Conservation (phyloP, 2,888 invertebrate genomes). For the Andricus quercusramuli region DNA sequence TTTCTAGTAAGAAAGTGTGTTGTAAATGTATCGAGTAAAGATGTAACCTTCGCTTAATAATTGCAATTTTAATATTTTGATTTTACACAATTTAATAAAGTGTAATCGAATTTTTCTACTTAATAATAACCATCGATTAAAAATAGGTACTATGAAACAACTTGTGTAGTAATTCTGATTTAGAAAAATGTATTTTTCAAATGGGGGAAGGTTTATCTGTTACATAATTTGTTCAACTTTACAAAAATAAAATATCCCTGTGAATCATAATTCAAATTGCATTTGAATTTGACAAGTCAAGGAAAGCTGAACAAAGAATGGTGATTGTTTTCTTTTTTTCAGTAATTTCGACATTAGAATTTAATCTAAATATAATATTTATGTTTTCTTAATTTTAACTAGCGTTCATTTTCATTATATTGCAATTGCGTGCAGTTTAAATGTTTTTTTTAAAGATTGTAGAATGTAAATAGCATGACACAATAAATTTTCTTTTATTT, state of each 20-base stretch:
- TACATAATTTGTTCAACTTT: not conserved
- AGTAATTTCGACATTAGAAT: not conserved
- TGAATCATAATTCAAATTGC: not conserved
- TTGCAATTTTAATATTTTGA: not conserved
- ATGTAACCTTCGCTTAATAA: not conserved
- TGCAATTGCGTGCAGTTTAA: no score
- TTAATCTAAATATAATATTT: not conserved
- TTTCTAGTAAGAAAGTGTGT: conserved; percentile 10
- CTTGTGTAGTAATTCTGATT: not conserved
- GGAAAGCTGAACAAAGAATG: not conserved
- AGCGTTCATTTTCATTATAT: not conserved
- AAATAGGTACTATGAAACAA: not conserved
- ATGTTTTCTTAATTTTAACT: not conserved
- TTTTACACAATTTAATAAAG: not conserved
- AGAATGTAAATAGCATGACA: no score
- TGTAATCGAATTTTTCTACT: not conserved
- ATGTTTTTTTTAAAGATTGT: no score
- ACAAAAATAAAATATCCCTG: not conserved
- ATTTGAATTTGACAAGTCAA: conserved; percentile 9
- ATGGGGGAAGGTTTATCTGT: not conserved
- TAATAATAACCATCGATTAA: not conserved
- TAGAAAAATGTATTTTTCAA: not conserved
- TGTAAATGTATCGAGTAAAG: conserved; percentile 11
- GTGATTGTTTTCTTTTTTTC: not conserved
- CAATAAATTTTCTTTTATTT: no score